These are phyloP conservation scores for Chloroceryle inda DNA, from an alignment of 2,797 vertebrate species.

Conservation along the genomic window DNA sequence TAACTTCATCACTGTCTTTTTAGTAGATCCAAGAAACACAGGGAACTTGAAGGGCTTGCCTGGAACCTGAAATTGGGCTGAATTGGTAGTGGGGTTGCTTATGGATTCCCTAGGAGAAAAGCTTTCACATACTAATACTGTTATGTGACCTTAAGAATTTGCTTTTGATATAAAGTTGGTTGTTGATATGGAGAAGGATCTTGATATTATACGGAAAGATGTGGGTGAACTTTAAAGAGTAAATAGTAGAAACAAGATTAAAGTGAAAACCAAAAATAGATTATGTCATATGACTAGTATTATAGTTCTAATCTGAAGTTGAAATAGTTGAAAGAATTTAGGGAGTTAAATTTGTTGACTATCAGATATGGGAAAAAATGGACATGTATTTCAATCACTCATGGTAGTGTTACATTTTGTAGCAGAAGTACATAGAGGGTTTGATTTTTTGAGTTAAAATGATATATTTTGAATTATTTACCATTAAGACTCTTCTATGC, in stretches of 20 bases:
- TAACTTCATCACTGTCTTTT: not conserved
- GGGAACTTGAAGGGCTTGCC: not conserved
- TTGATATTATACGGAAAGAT: not conserved
- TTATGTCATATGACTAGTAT: not conserved
- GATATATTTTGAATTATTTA: not conserved
- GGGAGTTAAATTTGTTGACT: not conserved
- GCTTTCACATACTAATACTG: fast-evolving
- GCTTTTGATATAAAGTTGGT: fast-evolving
- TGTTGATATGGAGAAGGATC: not conserved
- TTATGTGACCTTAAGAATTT: not conserved
- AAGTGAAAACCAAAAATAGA: not conserved
- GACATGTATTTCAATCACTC: not conserved
- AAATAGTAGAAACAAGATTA: not conserved
- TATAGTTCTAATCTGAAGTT: not conserved
- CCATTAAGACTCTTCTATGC: not conserved
- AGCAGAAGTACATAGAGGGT: not conserved
- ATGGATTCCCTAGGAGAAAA: not conserved
- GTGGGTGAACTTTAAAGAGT: not conserved
- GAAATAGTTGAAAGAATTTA: not conserved
- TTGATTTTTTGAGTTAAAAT: not conserved
- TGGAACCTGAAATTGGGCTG: not conserved
- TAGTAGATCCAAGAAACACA: not conserved
- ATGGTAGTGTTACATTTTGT: not conserved
- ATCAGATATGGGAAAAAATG: not conserved
- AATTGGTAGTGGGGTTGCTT: not conserved